Evolutionary conservation across 2,888 invertebrate genomes (phyloP).

Genomic region (Coenonympha glycerion): DNA sequence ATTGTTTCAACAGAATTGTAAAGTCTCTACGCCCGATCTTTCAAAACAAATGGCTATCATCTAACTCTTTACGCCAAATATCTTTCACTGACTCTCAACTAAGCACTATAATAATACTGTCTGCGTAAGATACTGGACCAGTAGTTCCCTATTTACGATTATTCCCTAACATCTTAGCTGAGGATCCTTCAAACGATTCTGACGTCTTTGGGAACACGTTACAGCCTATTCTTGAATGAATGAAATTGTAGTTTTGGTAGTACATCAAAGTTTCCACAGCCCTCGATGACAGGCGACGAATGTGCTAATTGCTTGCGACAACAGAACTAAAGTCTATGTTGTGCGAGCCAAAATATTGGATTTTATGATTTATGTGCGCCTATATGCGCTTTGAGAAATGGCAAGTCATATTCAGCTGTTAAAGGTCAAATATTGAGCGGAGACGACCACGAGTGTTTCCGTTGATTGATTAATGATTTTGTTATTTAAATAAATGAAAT

Average conservation of each 20-base stretch:
- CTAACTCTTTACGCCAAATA: constrained; percentile 22
- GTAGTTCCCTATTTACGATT: constrained; percentile 12
- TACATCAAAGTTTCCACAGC: constrained; percentile 30
- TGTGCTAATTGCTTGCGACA: constrained; percentile 61
- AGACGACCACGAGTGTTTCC: background rate
- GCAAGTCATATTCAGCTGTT: background rate
- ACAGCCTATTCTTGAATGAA: constrained; percentile 22
- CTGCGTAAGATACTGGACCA: constrained; percentile 14
- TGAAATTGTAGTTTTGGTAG: constrained; percentile 24
- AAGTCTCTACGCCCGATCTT: constrained; percentile 10
- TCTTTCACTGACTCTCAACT: constrained; percentile 21
- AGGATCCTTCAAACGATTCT: constrained; percentile 13
- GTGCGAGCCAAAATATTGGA: constrained; percentile 40
- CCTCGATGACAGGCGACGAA: constrained; percentile 56
- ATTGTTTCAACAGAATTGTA: background rate
- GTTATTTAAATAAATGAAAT: background rate
- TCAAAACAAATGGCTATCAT: constrained; percentile 16
- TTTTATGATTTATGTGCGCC: constrained; percentile 20
- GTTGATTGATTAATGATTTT: background rate
- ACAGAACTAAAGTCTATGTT: constrained; percentile 38
- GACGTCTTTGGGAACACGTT: constrained; percentile 12
- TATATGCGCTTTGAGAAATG: constrained; percentile 11
- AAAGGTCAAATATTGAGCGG: background rate
- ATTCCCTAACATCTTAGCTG: background rate
- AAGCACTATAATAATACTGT: constrained; percentile 24